A percentile compares a stretch with the other conserved stretches of the same genome.
These are phyloP conservation scores for Apodemia hepburni DNA, from an alignment of 2,888 invertebrate genomes.

Conservation along the genomic window DNA sequence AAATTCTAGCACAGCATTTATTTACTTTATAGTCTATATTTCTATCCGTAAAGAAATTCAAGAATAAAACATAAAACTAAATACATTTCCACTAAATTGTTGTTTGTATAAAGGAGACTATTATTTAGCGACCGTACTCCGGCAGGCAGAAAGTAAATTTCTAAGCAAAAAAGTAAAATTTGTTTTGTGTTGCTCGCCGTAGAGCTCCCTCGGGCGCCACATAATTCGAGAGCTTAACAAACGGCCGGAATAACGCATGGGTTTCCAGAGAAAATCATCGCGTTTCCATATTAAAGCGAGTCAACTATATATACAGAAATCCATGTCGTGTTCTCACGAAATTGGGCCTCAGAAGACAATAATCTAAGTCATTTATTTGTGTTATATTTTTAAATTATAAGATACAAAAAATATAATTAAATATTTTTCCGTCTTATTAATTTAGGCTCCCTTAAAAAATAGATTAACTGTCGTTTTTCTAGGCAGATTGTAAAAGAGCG, in stretches of 20 bases:
- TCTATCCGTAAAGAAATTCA: neutral
- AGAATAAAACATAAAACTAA: constrained; percentile 24
- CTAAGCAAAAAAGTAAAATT: constrained; percentile 44
- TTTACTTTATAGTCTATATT: neutral
- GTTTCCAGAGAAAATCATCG: constrained; percentile 47
- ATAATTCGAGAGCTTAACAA: constrained; percentile 60
- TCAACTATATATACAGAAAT: constrained; percentile 22
- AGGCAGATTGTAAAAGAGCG: no score
- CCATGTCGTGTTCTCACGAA: constrained; percentile 2
- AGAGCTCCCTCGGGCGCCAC: constrained; percentile 54
- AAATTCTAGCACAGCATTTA: neutral
- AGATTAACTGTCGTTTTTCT: no score
- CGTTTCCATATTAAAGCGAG: constrained; percentile 38
- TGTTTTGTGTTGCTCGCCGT: constrained; percentile 48
- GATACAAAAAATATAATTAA: no score
- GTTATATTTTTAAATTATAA: no score
- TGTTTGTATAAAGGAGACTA: constrained; percentile 33
- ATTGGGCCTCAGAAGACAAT: constrained; percentile 16
- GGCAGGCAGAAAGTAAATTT: constrained; percentile 41
- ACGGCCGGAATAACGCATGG: constrained; percentile 54
- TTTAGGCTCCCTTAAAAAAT: no score
- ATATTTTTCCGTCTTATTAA: no score
- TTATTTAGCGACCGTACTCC: constrained; percentile 32
- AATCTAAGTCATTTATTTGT: neutral
- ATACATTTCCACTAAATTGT: constrained; percentile 31